phyloP scores from a whole-genome alignment of 2,113 vertebrate genomes.

The Brachirus orientalis region DNA sequence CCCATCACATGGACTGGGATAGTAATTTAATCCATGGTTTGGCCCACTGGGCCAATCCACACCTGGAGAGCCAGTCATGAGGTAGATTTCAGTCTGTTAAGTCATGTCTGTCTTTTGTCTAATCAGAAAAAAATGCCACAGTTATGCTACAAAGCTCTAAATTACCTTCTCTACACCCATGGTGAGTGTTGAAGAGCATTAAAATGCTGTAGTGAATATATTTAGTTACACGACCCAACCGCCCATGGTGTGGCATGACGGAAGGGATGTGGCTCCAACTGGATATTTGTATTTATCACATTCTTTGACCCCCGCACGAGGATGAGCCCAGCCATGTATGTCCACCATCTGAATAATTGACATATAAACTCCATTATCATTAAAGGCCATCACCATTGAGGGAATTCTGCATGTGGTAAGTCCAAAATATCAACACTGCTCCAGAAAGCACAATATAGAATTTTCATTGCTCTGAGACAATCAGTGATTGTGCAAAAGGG shows the following conservation, averaged over 20 bases:
- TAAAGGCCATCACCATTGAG: constrained; percentile 18
- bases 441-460: constrained; percentile 21
- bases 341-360: constrained; percentile 50
- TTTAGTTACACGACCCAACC: constrained; percentile 72
- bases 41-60: constrained; percentile 29
- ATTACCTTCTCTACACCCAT: constrained; percentile 74
- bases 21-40: constrained; percentile 59
- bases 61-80: constrained; percentile 26
- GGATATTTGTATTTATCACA: constrained; percentile 51
- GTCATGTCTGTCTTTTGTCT: constrained; percentile 18
- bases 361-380: constrained; percentile 31
- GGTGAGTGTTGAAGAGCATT: constrained; percentile 57
- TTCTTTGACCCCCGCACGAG: constrained; percentile 14
- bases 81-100: constrained; percentile 28
- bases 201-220: constrained; percentile 66
- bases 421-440: constrained; percentile 14
- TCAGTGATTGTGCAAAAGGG: constrained; percentile 23
- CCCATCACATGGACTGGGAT: constrained; percentile 54
- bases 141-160: constrained; percentile 68
- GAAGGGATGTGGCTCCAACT: constrained; percentile 26
- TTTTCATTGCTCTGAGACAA: constrained; percentile 40
- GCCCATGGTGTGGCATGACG: constrained; percentile 38
- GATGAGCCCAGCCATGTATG: constrained; percentile 37
- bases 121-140: constrained; percentile 35
- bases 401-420: constrained; percentile 1